A percentile compares a stretch with the other conserved stretches of the same genome.
These are phyloP conservation scores for Allacma fusca DNA, from an alignment of 2,888 invertebrate species.

Conservation along the genomic window DNA sequence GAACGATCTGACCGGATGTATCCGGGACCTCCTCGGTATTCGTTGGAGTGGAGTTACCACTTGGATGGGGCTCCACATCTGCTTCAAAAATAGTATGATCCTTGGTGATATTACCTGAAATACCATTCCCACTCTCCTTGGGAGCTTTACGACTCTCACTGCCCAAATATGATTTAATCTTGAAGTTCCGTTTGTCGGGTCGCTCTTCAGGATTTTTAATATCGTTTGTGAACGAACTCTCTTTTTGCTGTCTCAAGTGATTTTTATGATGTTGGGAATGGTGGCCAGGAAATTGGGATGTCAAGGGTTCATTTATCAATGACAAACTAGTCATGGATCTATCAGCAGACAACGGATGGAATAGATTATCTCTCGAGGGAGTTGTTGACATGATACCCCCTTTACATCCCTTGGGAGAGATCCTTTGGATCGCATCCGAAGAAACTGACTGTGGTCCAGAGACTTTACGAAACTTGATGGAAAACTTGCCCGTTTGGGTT, in stretches of 20 bases:
- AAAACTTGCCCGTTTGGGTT: conserved; percentile 52
- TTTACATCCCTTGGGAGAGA: conserved; percentile 29
- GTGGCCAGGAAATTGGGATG: conserved; percentile 39
- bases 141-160: not conserved
- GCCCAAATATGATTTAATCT: not conserved
- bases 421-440: conserved; percentile 25
- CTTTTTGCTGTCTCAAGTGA: not conserved
- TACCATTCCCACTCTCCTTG: not conserved
- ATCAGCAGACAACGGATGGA: conserved; percentile 45
- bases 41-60: not conserved
- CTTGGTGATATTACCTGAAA: not conserved
- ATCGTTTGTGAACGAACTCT: not conserved
- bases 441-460: conserved; percentile 39
- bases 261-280: conserved; percentile 7
- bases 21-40: not conserved
- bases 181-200: not conserved
- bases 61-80: conserved; percentile 27
- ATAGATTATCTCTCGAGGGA: conserved; percentile 49
- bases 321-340: conserved; percentile 56
- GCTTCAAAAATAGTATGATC: conserved; percentile 34
- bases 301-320: conserved; percentile 44
- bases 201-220: not conserved
- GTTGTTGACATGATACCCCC: conserved; percentile 19
- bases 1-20: conserved; percentile 8
- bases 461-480: conserved; percentile 58